These are phyloP conservation scores for Luehdorfia chinensis DNA, from an alignment of 1,140 invertebrate genomes.

Conservation along the genomic window DNA sequence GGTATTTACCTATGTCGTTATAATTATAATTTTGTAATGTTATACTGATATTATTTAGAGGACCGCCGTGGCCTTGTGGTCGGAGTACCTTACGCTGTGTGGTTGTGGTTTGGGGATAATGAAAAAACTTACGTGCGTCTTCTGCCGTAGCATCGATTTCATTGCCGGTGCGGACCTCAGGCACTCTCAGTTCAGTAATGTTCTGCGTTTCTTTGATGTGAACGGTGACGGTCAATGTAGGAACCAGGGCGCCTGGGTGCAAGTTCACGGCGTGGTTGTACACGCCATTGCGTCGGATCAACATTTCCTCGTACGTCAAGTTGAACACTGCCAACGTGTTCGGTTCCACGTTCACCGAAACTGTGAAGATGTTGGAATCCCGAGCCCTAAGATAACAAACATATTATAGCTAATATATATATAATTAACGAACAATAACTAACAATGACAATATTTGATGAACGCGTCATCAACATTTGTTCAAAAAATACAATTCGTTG, in stretches of 20 bases:
- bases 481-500: no score
- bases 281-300: conserved; percentile 75
- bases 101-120: no score
- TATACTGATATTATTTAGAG: no score
- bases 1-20: no score
- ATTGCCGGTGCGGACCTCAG: conserved; percentile 79
- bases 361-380: conserved; percentile 81
- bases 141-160: conserved; percentile 75
- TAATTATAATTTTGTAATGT: no score
- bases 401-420: conserved; percentile 8
- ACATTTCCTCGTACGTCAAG: conserved; percentile 81
- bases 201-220: conserved; percentile 78
- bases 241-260: conserved; percentile 78
- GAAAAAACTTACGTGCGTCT: conserved; percentile 65
- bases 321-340: conserved; percentile 79
- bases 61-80: no score
- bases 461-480: no score
- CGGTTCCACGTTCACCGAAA: conserved; percentile 80
- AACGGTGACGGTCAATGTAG: conserved; percentile 78
- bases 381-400: conserved; percentile 71
- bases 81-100: no score
- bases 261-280: conserved; percentile 82
- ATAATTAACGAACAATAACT: background rate
- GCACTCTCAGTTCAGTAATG: conserved; percentile 77
- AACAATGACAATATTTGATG: no score